Evolutionary conservation across 92 coral and sea anemone species (phyloP).

Genomic region (Zoanthus sociatus): DNA sequence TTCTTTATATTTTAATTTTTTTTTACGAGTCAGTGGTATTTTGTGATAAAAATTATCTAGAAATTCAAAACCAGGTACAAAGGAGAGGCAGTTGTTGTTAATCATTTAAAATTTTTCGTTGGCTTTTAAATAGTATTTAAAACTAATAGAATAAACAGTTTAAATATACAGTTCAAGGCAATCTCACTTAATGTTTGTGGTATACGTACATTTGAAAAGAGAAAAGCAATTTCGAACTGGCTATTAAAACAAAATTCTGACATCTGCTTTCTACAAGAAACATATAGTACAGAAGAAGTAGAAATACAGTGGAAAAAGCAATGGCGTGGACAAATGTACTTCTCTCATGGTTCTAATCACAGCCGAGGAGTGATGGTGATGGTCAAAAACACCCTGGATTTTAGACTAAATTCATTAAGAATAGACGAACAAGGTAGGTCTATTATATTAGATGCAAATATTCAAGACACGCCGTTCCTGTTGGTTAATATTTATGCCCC

Average conservation of each 20-base stretch:
- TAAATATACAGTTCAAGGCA: not conserved
- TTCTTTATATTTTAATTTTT: too few species aligned
- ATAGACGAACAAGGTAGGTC: slow-evolving; percentile 13
- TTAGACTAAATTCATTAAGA: not conserved
- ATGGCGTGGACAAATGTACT: slow-evolving; percentile 58
- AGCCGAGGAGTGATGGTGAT: slow-evolving; percentile 38
- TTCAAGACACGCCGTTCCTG: slow-evolving; percentile 7
- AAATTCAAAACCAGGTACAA: not conserved
- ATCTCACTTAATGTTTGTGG: not conserved
- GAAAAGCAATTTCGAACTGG: not conserved
- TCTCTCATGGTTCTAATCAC: slow-evolving; percentile 55
- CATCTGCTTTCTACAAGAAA: slow-evolving; percentile 62
- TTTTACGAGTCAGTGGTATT: not conserved
- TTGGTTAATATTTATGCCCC: not conserved
- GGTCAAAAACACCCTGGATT: slow-evolving; percentile 1
- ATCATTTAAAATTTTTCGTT: not conserved
- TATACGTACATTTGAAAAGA: not conserved
- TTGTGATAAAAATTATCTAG: not conserved
- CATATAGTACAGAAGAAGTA: slow-evolving; percentile 50
- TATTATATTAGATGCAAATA: not conserved
- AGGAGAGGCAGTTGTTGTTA: not conserved
- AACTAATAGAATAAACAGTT: not conserved
- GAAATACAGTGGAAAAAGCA: slow-evolving; percentile 62
- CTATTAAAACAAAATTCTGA: not conserved
- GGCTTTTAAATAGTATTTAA: not conserved